Percentiles rank a stretch among this genome's conserved stretches.
phyloP scores from a whole-genome alignment of 2,113 vertebrate genomes.

The Myotis davidii region DNA sequence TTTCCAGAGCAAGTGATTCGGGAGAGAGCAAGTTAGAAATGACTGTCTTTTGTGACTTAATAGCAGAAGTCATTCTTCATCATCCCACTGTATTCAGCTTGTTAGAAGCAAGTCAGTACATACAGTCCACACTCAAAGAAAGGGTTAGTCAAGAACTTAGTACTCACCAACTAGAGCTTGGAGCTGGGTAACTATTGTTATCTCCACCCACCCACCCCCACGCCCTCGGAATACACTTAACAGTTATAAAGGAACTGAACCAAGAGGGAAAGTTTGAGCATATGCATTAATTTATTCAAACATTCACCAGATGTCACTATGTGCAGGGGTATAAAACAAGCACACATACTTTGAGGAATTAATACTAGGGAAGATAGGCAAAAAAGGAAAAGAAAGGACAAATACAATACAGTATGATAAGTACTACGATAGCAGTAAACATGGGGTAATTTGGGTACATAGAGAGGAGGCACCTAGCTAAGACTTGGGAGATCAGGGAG shows the following conservation, averaged over 20 bases:
- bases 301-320: neutral
- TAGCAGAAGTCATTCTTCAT: neutral
- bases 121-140: neutral
- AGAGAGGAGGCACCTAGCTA: neutral
- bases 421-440: neutral
- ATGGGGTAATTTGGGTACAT: neutral
- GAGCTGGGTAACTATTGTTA: neutral
- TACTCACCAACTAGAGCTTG: conserved; percentile 5
- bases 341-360: conserved; percentile 18
- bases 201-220: fast-evolving
- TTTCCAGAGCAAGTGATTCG: conserved; percentile 38
- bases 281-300: conserved; percentile 39
- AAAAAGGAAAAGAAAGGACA: neutral
- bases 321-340: conserved; percentile 13
- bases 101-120: neutral
- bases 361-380: neutral
- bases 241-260: conserved; percentile 40
- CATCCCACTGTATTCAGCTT: neutral
- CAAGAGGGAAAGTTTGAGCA: neutral
- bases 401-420: neutral
- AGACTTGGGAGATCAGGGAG: neutral
- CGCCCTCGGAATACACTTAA: neutral
- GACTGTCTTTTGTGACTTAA: neutral
- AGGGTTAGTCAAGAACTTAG: conserved; percentile 34
- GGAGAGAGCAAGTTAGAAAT: neutral